Base-by-base conservation (phyloP, 2,113 vertebrate species). In the Stegastes partitus region DNA sequence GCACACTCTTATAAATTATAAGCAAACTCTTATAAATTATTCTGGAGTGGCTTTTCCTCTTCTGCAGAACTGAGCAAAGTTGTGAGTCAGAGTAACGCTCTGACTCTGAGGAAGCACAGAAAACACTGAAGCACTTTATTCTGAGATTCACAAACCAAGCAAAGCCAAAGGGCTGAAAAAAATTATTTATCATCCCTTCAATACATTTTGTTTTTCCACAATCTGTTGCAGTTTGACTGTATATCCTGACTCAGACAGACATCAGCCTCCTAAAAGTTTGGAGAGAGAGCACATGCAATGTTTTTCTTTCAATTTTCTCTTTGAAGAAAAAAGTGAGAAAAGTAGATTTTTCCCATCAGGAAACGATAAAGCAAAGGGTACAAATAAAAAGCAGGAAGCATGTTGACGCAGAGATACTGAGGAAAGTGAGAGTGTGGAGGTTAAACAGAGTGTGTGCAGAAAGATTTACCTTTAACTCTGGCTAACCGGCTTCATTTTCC, bases 61-160 rank as follows among this genome's bases (percentile, higher is more conserved):
- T 59, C 42, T 67, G 57, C 1, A 34, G n/a, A 16, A 22, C n/a
- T 62, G 65, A 64, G 75, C 26, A 84, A 42, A 67, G 55, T 68
- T 19, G 65, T 10, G 25, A 69, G 49, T 12, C 45, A 61, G 22
- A 34, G 10, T 34, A 9, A 34, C 31, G 31, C 31, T 34, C 31
- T 42, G 12, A 42, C 39, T 42, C 12, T 42, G 49, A 39, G 14
- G 54, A 64, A 37, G 49, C 49, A 2, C 39, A 42, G 39, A 42
- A 42, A 42, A 8, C 14, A 42, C 14, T 14, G 39, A 42, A 58
- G 54, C 2, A 42, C 6, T 74, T 58, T 44, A 63, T 66, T 74
- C 42, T 64, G 25, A 73, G 28, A 81, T 67, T 73, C 55, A 28
- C 50, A 79, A 79, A 47, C 16, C 25, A 61, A 58, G 45, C 63